phyloP scores from a whole-genome alignment of 2,888 invertebrate genomes.

The Allolobophora icterica region DNA sequence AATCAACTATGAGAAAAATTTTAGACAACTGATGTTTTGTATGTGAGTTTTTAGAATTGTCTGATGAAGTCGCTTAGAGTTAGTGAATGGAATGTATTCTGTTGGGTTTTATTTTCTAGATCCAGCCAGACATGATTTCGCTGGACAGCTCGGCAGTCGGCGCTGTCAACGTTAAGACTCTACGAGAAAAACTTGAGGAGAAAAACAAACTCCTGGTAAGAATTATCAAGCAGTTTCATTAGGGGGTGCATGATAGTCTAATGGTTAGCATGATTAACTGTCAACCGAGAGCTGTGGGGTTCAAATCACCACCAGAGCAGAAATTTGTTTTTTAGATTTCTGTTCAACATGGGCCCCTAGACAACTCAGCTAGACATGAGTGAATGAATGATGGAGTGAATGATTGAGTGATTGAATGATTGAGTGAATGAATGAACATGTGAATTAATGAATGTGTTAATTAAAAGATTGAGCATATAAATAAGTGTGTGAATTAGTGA shows the following conservation, averaged over 20 bases:
- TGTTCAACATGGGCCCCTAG: too few relatives aligned
- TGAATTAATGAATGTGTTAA: not conserved
- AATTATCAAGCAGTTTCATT: not conserved
- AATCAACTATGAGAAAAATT: not conserved
- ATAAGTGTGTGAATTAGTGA: too few relatives aligned
- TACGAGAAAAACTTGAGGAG: conserved; percentile 80
- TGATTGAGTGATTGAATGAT: too few relatives aligned
- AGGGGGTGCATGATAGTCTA: not conserved
- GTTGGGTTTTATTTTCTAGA: conserved; percentile 65
- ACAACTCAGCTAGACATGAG: too few relatives aligned
- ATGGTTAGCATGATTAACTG: not conserved
- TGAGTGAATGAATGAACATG: not conserved
- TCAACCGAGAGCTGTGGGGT: not conserved
- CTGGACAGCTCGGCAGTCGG: conserved; percentile 83
- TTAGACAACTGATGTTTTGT: not conserved
- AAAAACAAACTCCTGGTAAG: conserved; percentile 66
- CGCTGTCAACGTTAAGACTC: conserved; percentile 81
- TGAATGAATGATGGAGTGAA: too few relatives aligned
- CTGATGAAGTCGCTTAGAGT: not conserved
- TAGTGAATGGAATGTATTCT: not conserved
- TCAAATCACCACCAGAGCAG: too few relatives aligned
- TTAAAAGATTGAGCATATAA: too few relatives aligned
- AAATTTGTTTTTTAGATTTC: too few relatives aligned
- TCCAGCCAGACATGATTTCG: conserved; percentile 90
- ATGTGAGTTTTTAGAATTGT: not conserved